Evolutionary conservation across 2,113 vertebrate genomes (phyloP).

Genomic region (Chinchilla lanigera): DNA sequence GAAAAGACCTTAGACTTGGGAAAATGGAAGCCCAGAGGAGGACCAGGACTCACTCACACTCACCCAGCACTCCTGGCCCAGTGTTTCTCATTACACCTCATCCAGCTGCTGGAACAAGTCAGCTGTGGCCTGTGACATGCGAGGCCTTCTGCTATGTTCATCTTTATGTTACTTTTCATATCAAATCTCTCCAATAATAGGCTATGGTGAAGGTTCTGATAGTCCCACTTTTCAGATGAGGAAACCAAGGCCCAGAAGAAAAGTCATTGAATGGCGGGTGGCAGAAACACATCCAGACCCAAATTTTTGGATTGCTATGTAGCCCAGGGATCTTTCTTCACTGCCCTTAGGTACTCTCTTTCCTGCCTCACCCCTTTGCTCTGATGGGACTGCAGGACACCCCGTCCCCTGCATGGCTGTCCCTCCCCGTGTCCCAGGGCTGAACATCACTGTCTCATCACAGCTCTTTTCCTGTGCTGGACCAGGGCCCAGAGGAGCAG

Average conservation of each 20-base stretch:
- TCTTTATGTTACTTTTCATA: background rate
- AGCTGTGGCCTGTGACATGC: background rate
- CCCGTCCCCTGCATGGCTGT: background rate
- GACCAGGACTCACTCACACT: background rate
- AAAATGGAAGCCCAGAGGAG: background rate
- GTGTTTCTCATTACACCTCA: background rate
- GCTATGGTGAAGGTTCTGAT: background rate
- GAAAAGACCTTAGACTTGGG: background rate
- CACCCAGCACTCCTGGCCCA: background rate
- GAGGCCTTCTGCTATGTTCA: background rate
- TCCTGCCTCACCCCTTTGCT: background rate
- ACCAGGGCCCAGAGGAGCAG: constrained; percentile 58
- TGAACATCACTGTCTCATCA: constrained; percentile 24
- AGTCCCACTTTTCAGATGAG: background rate
- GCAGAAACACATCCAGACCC: background rate
- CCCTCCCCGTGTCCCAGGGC: background rate
- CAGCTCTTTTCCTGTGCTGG: constrained; percentile 53
- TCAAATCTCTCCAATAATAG: background rate
- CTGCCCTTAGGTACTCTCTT: background rate
- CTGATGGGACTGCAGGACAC: background rate
- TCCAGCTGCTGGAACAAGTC: background rate
- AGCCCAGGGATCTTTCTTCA: background rate
- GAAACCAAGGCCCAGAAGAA: constrained; percentile 24
- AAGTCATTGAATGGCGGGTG: background rate
- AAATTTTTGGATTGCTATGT: background rate